Conservation (phyloP, 2,113 vertebrate species). For the Poicephalus gulielmi region DNA sequence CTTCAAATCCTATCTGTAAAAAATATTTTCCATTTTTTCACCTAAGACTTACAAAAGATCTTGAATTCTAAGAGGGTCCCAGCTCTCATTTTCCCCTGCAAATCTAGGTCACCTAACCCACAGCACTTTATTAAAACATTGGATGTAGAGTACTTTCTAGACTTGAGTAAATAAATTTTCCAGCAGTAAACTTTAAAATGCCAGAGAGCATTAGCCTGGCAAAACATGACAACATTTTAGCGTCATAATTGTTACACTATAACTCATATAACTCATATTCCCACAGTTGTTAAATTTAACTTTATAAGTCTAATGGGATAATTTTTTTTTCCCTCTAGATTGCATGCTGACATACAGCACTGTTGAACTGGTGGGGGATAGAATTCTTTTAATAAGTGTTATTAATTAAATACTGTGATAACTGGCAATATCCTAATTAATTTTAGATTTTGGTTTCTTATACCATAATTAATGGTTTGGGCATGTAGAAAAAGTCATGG, state of each 20-base stretch:
- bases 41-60: neutral
- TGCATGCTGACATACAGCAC: neutral
- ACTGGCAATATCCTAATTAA: neutral
- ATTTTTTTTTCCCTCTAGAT: neutral
- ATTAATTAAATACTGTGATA: neutral
- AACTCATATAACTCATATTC: neutral
- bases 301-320: neutral
- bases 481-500: neutral
- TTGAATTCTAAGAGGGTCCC: neutral
- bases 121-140: neutral
- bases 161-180: neutral
- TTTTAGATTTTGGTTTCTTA: neutral
- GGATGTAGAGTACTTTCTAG: neutral
- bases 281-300: neutral
- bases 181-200: neutral
- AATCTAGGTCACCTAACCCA: neutral
- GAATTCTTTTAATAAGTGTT: neutral
- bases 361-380: neutral
- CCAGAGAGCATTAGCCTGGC: neutral
- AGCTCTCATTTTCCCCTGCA: neutral
- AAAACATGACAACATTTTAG: neutral
- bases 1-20: neutral
- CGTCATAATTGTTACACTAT: neutral
- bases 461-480: neutral
- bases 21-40: neutral